phyloP scores from a whole-genome alignment of 92 coral and sea anemone genomes.

The Meandrina meandrites region DNA sequence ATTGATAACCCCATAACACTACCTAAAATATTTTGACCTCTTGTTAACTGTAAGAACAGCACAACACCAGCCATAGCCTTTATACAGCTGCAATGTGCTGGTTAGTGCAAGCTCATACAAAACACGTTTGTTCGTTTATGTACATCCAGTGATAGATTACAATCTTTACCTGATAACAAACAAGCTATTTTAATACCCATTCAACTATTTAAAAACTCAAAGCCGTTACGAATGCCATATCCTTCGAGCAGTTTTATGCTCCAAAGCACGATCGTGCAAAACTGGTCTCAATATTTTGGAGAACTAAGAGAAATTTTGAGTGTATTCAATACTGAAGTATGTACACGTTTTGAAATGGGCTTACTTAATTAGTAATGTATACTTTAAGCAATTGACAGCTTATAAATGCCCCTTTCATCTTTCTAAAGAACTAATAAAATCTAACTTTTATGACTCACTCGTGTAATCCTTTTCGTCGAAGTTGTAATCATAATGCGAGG shows the following conservation, averaged over 20 bases:
- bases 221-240: not conserved
- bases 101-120: not conserved
- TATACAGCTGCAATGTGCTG: not conserved
- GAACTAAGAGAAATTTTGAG: not conserved
- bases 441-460: constrained; percentile 51
- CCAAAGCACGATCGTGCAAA: not conserved
- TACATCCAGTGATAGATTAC: not conserved
- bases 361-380: not conserved
- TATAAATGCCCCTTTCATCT: not conserved
- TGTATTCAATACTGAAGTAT: not conserved
- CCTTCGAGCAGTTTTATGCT: not conserved
- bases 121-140: not conserved
- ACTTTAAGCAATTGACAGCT: not conserved
- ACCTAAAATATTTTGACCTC: not conserved
- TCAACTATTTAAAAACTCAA: not conserved
- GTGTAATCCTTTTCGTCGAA: constrained; percentile 87
- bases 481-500: constrained; percentile 78
- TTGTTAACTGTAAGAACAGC: not conserved
- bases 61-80: not conserved
- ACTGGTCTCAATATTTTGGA: not conserved
- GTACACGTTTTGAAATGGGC: not conserved
- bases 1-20: not conserved
- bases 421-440: not conserved
- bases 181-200: not conserved
- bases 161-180: not conserved